Evolutionary conservation across 2,797 vertebrate species (phyloP).

Genomic region (Microcaecilia unicolor): DNA sequence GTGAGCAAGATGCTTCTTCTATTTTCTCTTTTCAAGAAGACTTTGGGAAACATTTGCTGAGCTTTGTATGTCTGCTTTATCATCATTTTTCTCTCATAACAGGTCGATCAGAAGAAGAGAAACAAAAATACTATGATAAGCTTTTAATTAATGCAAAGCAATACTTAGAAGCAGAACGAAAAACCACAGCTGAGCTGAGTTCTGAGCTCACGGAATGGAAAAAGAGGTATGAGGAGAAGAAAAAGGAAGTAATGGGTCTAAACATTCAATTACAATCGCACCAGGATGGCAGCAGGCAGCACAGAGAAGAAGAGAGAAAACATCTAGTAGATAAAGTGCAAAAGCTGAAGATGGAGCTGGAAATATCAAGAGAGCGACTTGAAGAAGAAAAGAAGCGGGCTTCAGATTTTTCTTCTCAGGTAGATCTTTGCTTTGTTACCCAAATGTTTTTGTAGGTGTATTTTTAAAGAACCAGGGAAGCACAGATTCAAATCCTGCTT

Average conservation of each 20-base stretch:
- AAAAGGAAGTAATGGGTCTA: conserved; percentile 42
- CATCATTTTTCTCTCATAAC: not conserved
- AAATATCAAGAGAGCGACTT: conserved; percentile 48
- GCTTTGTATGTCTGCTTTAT: no score
- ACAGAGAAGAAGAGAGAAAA: conserved; percentile 60
- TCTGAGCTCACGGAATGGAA: conserved; percentile 45
- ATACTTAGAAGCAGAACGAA: conserved; percentile 60
- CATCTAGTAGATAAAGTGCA: conserved; percentile 53
- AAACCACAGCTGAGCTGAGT: conserved; percentile 38
- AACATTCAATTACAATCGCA: conserved; percentile 53
- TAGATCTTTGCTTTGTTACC: no score
- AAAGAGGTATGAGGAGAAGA: conserved; percentile 50
- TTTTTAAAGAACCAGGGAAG: no score
- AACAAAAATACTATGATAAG: conserved; percentile 53
- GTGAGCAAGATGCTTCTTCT: no score
- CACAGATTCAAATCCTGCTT: no score
- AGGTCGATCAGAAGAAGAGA: conserved; percentile 34
- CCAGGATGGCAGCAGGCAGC: conserved; percentile 34
- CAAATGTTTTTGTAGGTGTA: no score
- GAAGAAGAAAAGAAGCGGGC: conserved; percentile 71
- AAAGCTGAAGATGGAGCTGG: conserved; percentile 66
- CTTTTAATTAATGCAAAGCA: conserved; percentile 48
- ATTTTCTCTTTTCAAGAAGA: no score
- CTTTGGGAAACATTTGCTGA: no score
- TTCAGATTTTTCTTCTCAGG: conserved; percentile 73